Evolutionary conservation across 2,888 invertebrate species (phyloP), one percentile per base, ranked within the genome.

Genomic region (Apantesis nais): DNA sequence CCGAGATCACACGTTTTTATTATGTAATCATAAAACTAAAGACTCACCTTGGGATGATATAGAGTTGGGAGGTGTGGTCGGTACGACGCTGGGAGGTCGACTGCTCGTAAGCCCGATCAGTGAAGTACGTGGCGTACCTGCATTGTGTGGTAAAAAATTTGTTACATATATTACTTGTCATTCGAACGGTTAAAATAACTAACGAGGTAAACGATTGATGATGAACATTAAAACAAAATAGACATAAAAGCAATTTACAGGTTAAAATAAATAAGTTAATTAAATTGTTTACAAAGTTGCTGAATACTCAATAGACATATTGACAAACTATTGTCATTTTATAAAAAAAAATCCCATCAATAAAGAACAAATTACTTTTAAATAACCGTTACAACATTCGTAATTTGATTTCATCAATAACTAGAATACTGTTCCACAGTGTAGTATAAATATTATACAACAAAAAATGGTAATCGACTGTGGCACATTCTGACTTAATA

Each of bases 71-170:
- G 97, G 96, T 66, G 96, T 95, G 62, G 96, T 96, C 16, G 96
- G 96, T 67, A 95, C 96, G 60, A 96, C 96, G 82, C 96, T 97
- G 19, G 96, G 94, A 55, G 97, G 96, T 60, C 97, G 96, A 83
- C 97, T 97, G 83, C 97, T 97, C 9, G 97, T 97, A 82, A 98
- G 92, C 71, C 97, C 97, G 85, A 98, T 97, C 74, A 98, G 93
- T 2, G 98, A 97, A 55, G 98, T 96, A 87, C 98, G 97, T 61
- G 97, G 98, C 48, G 97, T 96, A 83, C 98, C 98, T 98, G 73
- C 7, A 71, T 64, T 68, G n/a, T 64, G 39, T n/a, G 52, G 34
- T 14, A 29, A 29, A 60, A 14, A 37, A 25, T 62, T 44, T 67
- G 60, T 67, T 60, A 61, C 41, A 61, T 31, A 41, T 61, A 67